These are phyloP conservation scores for Callaeas wilsoni DNA, from an alignment of 2,113 vertebrate species.

Conservation along the genomic window DNA sequence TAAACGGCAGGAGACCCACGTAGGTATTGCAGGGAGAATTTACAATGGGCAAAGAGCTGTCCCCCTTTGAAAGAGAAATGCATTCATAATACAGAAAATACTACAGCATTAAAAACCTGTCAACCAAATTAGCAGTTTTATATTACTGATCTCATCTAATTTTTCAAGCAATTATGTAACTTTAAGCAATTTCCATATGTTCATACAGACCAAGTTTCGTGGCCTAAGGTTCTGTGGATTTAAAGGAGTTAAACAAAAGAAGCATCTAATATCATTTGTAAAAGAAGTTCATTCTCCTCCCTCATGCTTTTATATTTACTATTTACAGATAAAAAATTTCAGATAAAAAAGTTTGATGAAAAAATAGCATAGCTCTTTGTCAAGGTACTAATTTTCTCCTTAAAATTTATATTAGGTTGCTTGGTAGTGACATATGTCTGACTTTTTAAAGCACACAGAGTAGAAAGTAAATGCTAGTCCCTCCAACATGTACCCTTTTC, in stretches of 20 bases:
- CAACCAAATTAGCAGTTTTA: background rate
- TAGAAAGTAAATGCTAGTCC: constrained; percentile 39
- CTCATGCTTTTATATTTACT: background rate
- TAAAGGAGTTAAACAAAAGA: background rate
- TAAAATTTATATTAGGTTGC: background rate
- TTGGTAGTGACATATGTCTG: background rate
- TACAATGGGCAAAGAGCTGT: background rate
- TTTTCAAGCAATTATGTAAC: background rate
- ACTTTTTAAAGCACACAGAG: background rate
- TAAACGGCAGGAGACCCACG: background rate
- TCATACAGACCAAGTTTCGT: background rate
- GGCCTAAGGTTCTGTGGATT: background rate
- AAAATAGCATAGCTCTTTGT: background rate
- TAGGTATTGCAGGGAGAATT: background rate
- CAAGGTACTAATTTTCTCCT: background rate
- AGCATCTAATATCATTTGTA: background rate
- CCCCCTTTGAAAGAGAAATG: constrained; percentile 58
- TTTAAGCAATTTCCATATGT: background rate
- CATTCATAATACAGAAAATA: background rate
- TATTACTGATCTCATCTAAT: background rate
- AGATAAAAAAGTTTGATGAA: background rate
- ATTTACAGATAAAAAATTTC: background rate
- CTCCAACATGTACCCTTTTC: constrained; percentile 62
- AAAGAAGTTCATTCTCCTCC: background rate
- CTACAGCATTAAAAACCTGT: background rate